Base-by-base conservation (phyloP, 2,888 invertebrate genomes). In the Yponomeuta cagnagella region DNA sequence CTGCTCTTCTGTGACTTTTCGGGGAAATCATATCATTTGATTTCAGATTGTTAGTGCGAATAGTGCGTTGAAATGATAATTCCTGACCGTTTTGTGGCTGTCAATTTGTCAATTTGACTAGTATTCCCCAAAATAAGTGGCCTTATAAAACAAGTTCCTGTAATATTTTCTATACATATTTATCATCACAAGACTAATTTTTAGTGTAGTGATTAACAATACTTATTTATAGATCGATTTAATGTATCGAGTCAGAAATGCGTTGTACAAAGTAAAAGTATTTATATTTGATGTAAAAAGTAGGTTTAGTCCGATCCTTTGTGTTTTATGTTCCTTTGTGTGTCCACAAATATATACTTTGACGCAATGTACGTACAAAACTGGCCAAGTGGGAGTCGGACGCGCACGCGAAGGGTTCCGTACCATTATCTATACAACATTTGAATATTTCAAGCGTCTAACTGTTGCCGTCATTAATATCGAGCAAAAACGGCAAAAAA, bases 111-210 rank as follows among this genome's bases (percentile, higher is more conserved):
- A 6, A 5, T 15, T 15, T 58, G 12, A 5, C 15, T 58, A 15
- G 52, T 58, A 4, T 15, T 58, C 52, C 15, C 52, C 52, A 15
- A 58, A 15, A 58, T 68, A 12, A 73, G 74, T 75, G 75, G 74
- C 71, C 48, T 68, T 48, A 65, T 8, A 48, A 31, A 43, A 6
- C n/a, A 30, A 68, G 68, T 68, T 48, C 68, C 68, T 68, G 48
- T 68, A 23, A 23, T 68, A 31, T 15, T 68, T 68, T 52, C 48
- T 68, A 58, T 58, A 58, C 52, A 15, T 10, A 58, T 12, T 68
- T 30, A 15, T 68, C 52, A 68, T 68, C 68, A 68, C 68, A 68
- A 68, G 68, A 68, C 68, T 68, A 43, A 58, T 58, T 58, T 9
- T 68, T 68, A 68, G 2, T 43, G 37, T 68, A 30, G 30, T 23